Evolutionary conservation across 2,888 invertebrate species (phyloP).

Genomic region (Tholera decimalis): DNA sequence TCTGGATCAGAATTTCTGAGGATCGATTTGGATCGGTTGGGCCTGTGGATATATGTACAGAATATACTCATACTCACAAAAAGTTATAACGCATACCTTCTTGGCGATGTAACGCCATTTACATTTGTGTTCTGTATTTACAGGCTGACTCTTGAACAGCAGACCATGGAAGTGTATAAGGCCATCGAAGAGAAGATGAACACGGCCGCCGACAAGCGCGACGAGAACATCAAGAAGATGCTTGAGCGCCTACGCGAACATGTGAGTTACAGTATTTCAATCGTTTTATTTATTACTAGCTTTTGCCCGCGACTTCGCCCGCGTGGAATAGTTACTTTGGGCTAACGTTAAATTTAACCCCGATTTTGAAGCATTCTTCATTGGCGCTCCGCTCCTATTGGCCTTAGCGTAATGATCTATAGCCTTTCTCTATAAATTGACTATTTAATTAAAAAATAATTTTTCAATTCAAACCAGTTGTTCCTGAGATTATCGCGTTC

Average conservation of each 20-base stretch:
- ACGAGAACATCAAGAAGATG: conserved; percentile 98
- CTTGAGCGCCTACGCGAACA: conserved; percentile 97
- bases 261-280: conserved; percentile 88
- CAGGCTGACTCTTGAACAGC: conserved; percentile 95
- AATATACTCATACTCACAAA: not conserved
- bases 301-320: too few species aligned
- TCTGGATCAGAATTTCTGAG: too few species aligned
- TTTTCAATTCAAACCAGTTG: too few species aligned
- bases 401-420: too few species aligned
- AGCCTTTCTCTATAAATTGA: too few species aligned
- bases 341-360: too few species aligned
- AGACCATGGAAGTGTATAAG: conserved; percentile 96
- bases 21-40: not conserved
- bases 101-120: not conserved
- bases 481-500: too few species aligned
- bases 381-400: too few species aligned
- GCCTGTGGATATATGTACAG: not conserved
- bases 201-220: conserved; percentile 96
- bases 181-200: conserved; percentile 97
- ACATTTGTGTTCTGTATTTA: not conserved
- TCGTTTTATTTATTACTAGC: not conserved
- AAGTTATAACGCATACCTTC: not conserved
- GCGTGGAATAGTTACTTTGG: too few species aligned
- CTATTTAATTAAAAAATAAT: too few species aligned
- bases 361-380: too few species aligned